phyloP scores from a whole-genome alignment of 1,140 invertebrate species.

The Drosophila repletoides region DNA sequence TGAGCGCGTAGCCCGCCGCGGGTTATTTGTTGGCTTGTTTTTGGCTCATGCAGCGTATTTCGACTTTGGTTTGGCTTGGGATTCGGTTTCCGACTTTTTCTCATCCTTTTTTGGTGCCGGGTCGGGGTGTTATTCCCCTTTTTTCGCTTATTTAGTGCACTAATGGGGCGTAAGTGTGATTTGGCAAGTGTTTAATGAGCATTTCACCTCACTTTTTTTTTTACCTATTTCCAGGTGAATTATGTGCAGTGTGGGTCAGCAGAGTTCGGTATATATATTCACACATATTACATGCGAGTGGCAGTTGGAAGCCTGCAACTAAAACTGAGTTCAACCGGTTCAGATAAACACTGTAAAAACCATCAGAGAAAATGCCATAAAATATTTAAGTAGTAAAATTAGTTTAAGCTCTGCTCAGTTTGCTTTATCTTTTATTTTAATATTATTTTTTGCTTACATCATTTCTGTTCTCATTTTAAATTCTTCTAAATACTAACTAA shows the following conservation, averaged over 20 bases:
- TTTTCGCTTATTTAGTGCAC: constrained; percentile 76
- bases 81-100: constrained; percentile 29
- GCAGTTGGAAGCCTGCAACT: neutral
- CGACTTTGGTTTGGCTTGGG: constrained; percentile 34
- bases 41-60: constrained; percentile 36
- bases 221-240: constrained; percentile 4
- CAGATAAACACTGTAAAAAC: neutral
- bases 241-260: neutral
- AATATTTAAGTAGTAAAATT: neutral
- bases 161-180: constrained; percentile 79
- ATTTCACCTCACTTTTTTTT: constrained; percentile 47
- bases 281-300: too few species aligned
- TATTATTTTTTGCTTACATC: too few species aligned
- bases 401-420: too few species aligned
- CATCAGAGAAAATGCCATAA: neutral
- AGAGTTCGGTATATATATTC: neutral
- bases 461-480: too few species aligned
- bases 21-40: constrained; percentile 70
- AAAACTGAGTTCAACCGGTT: neutral
- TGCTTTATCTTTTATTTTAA: too few species aligned
- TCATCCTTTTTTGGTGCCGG: constrained; percentile 11
- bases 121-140: constrained; percentile 26
- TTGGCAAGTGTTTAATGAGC: constrained; percentile 77
- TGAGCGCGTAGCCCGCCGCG: constrained; percentile 52
- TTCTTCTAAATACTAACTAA: too few species aligned